A percentile compares a stretch with the other conserved stretches of the same genome.
These are phyloP conservation scores for Lucilia sericata DNA, from an alignment of 1,140 invertebrate genomes.

Conservation along the genomic window DNA sequence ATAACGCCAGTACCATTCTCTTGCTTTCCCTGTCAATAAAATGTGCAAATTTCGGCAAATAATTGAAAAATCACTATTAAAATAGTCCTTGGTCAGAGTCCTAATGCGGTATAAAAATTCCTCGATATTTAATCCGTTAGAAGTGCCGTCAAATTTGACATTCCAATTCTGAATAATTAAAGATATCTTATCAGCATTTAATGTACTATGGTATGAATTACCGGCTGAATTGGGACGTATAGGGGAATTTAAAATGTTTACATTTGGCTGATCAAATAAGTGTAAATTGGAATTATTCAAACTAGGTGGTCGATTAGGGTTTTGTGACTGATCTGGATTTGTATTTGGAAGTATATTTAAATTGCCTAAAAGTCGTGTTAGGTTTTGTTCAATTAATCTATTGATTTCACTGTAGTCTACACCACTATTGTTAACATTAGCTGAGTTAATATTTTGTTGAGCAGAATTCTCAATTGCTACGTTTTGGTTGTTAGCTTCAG, in stretches of 20 bases:
- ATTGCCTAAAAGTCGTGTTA: no score
- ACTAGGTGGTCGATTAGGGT: no score
- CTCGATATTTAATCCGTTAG: slow-evolving; percentile 13
- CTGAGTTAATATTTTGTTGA: no score
- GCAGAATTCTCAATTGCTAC: no score
- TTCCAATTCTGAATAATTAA: not conserved
- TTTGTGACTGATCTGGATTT: no score
- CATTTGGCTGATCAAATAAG: no score
- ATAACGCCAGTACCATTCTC: slow-evolving; percentile 30
- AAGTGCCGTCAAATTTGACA: slow-evolving; percentile 15
- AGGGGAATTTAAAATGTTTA: not conserved
- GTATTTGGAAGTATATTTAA: no score
- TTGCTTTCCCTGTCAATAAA: not conserved
- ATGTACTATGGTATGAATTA: not conserved
- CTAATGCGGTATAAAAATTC: slow-evolving; percentile 32
- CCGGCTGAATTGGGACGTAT: not conserved
- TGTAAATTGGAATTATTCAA: no score
- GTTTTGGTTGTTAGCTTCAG: no score
- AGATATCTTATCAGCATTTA: not conserved
- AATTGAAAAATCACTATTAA: slow-evolving; percentile 16
- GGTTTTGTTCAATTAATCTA: no score
- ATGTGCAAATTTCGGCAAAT: not conserved
- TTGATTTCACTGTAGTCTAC: no score
- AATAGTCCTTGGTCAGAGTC: not conserved
- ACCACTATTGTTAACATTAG: no score